Base-by-base conservation (phyloP, 2,888 invertebrate genomes). In the Nemoura dubitans region DNA sequence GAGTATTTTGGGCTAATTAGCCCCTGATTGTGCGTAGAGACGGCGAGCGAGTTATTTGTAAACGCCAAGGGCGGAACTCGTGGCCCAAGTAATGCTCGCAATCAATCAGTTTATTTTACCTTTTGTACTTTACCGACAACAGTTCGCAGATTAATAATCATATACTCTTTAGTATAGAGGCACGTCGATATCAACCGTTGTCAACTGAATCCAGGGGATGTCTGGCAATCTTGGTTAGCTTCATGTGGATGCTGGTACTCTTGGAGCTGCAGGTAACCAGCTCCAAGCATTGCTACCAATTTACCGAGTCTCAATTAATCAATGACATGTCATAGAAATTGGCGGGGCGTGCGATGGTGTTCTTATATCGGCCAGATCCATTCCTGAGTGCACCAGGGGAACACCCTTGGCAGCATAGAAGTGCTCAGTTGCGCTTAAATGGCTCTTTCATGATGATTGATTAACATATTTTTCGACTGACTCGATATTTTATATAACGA, bases 1-100 rank as follows among this genome's bases (percentile, higher is more conserved):
- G 59, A 59, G 59, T 59, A 59, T 59, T 59, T 59, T 59, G 21
- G 59, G 59, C 59, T 59, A 59, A 59, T 59, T 59, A 59, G 59
- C 59, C 59, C 59, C 59, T 59, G 59, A 59, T 59, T 59, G 59
- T 59, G 59, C 59, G 59, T 59, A 21, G 16, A 59, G 16, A 59
- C 59, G 14, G 59, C 59, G 36, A 36, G 5, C 36, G 36, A 3
- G 36, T 10, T 21, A 59, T 59, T 59, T 59, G 59, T 14, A 59
- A 59, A 14, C 59, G 59, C 59, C 59, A 59, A 21, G 21, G 59
- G 59, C 59, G 59, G 21, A 10, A 21, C 59, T 7, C 59, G 36
- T 36, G 14, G 10, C 59, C 59, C 14, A 14, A 59, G 59, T 59
- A 59, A 59, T 59, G 59, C 59, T 59, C 14, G 14, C 59, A 21